Conservation (phyloP, 2,113 vertebrate species). For the Thamnaconus septentrionalis region DNA sequence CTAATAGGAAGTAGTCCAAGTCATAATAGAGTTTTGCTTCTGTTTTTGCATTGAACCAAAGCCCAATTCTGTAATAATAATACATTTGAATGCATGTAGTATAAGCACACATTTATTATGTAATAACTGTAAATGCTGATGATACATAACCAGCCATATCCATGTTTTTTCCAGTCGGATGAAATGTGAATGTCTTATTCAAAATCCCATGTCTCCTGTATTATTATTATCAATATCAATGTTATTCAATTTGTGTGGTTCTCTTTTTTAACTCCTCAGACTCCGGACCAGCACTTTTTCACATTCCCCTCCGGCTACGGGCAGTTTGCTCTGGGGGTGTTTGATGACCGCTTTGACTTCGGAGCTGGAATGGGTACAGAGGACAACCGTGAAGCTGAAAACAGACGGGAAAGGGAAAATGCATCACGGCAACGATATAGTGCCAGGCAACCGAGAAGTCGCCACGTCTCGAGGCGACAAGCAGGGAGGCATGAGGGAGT, state of each 20-base stretch:
- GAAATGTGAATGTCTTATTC: conserved; percentile 3
- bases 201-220: too few species aligned
- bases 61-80: too few species aligned
- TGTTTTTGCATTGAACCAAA: too few species aligned
- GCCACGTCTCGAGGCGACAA: conserved; percentile 84
- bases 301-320: conserved; percentile 88
- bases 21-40: conserved; percentile 16
- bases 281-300: conserved; percentile 84
- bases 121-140: too few species aligned
- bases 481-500: conserved; percentile 89
- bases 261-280: conserved; percentile 66
- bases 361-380: conserved; percentile 77
- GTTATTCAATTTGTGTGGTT: neutral
- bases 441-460: conserved; percentile 86
- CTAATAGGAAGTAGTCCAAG: neutral
- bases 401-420: conserved; percentile 84
- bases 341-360: conserved; percentile 89
- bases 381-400: conserved; percentile 86
- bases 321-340: conserved; percentile 90
- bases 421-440: conserved; percentile 89
- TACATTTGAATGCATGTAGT: too few species aligned
- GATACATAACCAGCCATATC: neutral
- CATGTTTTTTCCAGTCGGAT: neutral
- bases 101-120: too few species aligned
- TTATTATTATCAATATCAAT: too few species aligned